Conservation (phyloP, 2,113 vertebrate genomes). For the Apteryx mantelli region DNA sequence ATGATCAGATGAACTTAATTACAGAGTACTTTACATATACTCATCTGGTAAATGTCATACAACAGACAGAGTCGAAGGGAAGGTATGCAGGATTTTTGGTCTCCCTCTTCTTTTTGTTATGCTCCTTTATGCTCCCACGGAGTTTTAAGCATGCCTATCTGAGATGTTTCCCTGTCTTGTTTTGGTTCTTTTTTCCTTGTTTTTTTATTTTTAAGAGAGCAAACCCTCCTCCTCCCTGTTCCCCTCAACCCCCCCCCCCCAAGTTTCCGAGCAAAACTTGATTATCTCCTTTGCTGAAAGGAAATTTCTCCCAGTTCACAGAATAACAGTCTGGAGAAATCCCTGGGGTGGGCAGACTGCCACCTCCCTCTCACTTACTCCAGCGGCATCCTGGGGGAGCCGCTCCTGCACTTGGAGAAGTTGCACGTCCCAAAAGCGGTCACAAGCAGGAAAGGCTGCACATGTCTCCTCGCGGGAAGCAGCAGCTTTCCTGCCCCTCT, state of each 20-base stretch:
- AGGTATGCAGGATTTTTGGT: slow-evolving; percentile 28
- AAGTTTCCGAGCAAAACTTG: neutral
- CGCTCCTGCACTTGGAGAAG: neutral
- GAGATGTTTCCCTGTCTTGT: neutral
- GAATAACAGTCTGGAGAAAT: neutral
- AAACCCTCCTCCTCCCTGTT: neutral
- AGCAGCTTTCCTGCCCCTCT: neutral
- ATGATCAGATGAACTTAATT: slow-evolving; percentile 61
- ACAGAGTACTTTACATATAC: slow-evolving; percentile 44
- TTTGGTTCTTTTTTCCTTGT: too few relatives aligned
- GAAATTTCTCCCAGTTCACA: neutral
- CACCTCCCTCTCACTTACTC: rapidly evolving
- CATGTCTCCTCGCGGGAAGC: neutral
- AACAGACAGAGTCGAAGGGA: slow-evolving; percentile 36
- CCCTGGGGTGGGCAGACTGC: neutral
- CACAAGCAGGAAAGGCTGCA: neutral
- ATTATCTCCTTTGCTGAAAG: neutral
- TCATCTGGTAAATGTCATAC: slow-evolving; percentile 55
- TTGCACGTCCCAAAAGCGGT: neutral
- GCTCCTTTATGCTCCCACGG: neutral
- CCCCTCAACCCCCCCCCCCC: rapidly evolving
- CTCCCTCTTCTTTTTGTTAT: neutral
- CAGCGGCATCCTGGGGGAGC: neutral
- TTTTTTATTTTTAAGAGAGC: neutral
- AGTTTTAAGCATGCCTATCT: neutral